A percentile compares a stretch with the other conserved stretches of the same genome.
phyloP scores from a whole-genome alignment of 1,140 invertebrate species.

The Dendrolimus kikuchii region DNA sequence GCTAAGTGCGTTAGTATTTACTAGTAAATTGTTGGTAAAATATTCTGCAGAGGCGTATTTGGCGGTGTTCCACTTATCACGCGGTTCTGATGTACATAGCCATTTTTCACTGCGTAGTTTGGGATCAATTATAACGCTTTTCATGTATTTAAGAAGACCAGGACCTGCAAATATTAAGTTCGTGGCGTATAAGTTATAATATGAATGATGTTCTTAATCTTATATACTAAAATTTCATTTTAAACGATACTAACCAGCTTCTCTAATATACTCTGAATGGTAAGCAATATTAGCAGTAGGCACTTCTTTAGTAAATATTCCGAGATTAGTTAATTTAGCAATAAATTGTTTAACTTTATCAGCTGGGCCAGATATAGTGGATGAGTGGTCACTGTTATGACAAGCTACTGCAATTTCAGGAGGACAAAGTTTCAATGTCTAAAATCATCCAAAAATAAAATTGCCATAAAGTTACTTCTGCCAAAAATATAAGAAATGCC shows the following conservation, averaged over 20 bases:
- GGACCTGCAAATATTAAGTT: neutral
- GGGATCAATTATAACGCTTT: slow-evolving; percentile 76
- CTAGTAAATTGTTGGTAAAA: slow-evolving; percentile 89
- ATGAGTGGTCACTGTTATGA: slow-evolving; percentile 85
- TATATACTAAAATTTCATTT: neutral
- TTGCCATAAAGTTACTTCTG: neutral
- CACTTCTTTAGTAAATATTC: slow-evolving; percentile 87
- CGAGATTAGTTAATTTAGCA: slow-evolving; percentile 75
- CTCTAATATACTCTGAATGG: slow-evolving; percentile 85
- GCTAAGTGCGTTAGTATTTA: slow-evolving; percentile 4
- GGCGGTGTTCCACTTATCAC: slow-evolving; percentile 79
- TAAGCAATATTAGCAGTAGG: slow-evolving; percentile 86
- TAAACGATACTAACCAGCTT: slow-evolving; percentile 65
- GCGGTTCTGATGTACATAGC: slow-evolving; percentile 87
- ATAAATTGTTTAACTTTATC: slow-evolving; percentile 80
- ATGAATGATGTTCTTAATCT: neutral
- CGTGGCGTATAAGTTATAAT: neutral
- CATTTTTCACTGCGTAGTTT: slow-evolving; percentile 82
- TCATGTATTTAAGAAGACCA: slow-evolving; percentile 49
- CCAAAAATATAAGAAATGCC: no score
- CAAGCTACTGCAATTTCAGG: slow-evolving; percentile 84
- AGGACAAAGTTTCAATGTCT: slow-evolving; percentile 74
- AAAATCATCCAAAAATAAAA: slow-evolving; percentile 9
- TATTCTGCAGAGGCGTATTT: slow-evolving; percentile 88
- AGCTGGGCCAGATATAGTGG: slow-evolving; percentile 87